Conservation (phyloP, 2,113 vertebrate genomes). For the Aspiorhynchus laticeps region DNA sequence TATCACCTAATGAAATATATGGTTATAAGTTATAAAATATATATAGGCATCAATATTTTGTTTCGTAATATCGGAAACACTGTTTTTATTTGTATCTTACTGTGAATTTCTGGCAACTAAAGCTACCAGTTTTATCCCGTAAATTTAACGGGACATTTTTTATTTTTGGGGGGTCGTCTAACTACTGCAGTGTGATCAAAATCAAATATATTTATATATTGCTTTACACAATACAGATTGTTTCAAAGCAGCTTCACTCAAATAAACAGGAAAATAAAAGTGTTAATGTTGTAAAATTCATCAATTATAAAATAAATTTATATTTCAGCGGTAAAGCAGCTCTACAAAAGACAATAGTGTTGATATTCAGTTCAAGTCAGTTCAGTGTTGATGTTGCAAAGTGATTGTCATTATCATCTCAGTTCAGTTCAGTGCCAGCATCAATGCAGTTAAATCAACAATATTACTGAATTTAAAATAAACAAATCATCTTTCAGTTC, state of each 20-base stretch:
- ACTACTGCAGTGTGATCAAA: background rate
- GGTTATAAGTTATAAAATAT: background rate
- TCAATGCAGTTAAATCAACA: no score
- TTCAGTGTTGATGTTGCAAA: background rate
- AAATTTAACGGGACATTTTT: no score
- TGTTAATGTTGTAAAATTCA: background rate
- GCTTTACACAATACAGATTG: background rate
- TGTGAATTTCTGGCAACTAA: background rate
- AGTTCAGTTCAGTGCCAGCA: no score
- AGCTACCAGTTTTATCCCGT: background rate
- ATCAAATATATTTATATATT: background rate
- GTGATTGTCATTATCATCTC: no score
- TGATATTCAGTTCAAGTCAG: background rate
- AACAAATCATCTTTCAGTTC: background rate
- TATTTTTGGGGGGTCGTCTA: background rate
- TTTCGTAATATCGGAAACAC: background rate
- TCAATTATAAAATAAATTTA: background rate
- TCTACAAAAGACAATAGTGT: background rate
- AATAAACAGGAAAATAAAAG: background rate
- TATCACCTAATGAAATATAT: background rate
- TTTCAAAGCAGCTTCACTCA: no score
- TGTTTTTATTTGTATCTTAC: background rate
- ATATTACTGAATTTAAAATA: background rate
- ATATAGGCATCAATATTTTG: background rate
- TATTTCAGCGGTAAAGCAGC: background rate